Conservation (phyloP, 2,113 vertebrate species). For the Vanacampus margaritifer region DNA sequence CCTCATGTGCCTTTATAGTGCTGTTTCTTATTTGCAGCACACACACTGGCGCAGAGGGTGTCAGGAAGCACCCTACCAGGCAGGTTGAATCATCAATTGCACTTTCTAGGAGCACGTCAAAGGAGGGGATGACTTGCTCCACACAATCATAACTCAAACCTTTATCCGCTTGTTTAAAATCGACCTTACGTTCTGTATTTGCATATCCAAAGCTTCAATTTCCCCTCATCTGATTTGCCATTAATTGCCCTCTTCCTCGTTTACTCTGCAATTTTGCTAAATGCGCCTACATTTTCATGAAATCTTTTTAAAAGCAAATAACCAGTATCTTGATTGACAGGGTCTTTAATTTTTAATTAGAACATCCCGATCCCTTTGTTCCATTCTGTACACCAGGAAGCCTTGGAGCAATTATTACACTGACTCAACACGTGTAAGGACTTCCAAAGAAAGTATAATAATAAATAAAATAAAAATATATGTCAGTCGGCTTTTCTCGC, state of each 20-base stretch:
- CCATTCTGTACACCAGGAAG: constrained; percentile 14
- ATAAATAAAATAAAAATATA: background rate
- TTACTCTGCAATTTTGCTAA: constrained; percentile 31
- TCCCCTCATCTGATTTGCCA: background rate
- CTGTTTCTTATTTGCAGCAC: background rate
- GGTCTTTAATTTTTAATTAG: constrained; percentile 7
- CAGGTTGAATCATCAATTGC: background rate
- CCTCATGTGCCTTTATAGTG: background rate
- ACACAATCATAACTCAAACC: background rate
- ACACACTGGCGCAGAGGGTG: background rate
- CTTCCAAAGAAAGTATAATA: background rate
- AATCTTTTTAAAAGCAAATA: constrained; percentile 27
- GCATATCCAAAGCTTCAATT: constrained; percentile 6
- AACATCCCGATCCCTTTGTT: constrained; percentile 4
- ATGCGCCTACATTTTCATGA: constrained; percentile 8
- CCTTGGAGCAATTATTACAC: constrained; percentile 8
- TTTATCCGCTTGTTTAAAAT: background rate
- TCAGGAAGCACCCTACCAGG: background rate
- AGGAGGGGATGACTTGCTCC: background rate
- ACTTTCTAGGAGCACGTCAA: background rate
- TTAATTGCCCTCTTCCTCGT: constrained; percentile 10
- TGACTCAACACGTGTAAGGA: background rate
- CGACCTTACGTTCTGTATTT: background rate
- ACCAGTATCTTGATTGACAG: constrained; percentile 15
- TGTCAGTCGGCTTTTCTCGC: too few relatives aligned